A percentile compares a stretch with the other conserved stretches of the same genome.
Evolutionary conservation across 2,888 invertebrate species (phyloP).

Genomic region (Nasonovia ribisnigri): DNA sequence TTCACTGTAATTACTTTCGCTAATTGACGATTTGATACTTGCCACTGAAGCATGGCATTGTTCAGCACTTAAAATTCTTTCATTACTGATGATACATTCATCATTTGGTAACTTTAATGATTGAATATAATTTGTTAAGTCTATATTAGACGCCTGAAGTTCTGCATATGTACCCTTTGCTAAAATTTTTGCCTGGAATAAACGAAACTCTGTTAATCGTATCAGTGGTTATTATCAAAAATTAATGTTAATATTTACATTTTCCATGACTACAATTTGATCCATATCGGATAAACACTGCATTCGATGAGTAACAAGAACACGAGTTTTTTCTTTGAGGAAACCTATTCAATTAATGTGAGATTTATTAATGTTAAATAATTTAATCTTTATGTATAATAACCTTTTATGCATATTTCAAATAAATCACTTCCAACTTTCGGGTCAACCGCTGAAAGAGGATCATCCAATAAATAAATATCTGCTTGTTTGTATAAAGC

Average conservation of each 20-base stretch:
- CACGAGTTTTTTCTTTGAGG: constrained; percentile 78
- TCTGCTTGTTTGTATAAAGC: constrained; percentile 73
- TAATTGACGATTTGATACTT: constrained; percentile 67
- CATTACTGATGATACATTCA: background rate
- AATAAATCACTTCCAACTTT: constrained; percentile 74
- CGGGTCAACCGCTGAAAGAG: constrained; percentile 74
- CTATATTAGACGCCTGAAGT: constrained; percentile 79
- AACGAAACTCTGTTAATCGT: background rate
- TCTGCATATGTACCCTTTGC: constrained; percentile 77
- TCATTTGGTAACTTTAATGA: constrained; percentile 74
- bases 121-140: constrained; percentile 80
- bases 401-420: constrained; percentile 72
- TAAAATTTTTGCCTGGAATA: constrained; percentile 71
- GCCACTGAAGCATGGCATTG: constrained; percentile 50
- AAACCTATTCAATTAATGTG: constrained; percentile 70
- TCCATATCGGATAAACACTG: constrained; percentile 82
- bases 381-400: background rate
- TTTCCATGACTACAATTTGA: constrained; percentile 72
- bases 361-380: background rate
- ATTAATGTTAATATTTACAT: constrained; percentile 70
- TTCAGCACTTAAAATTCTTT: background rate
- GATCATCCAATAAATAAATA: constrained; percentile 74
- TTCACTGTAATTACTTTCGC: constrained; percentile 63
- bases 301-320: constrained; percentile 87
- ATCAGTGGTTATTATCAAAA: background rate